phyloP scores from a whole-genome alignment of 23 tunicate genomes.

The Phallusia fumigata region DNA sequence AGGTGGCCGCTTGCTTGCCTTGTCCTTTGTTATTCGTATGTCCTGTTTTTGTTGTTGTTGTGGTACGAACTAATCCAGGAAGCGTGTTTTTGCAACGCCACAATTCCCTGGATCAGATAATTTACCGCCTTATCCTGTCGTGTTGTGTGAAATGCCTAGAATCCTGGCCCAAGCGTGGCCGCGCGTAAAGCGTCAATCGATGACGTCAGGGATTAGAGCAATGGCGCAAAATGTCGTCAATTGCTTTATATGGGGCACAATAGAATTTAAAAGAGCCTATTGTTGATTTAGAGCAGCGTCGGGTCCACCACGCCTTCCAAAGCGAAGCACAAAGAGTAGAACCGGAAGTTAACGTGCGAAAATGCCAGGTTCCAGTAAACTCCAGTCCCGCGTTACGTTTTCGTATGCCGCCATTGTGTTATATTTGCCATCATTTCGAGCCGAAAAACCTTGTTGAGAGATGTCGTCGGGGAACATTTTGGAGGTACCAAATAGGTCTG shows the following conservation, averaged over 20 bases:
- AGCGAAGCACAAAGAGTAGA: not conserved
- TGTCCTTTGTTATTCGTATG: too few species aligned
- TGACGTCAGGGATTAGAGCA: not conserved
- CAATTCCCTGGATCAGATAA: not conserved
- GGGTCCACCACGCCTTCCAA: not conserved
- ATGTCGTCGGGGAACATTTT: too few species aligned
- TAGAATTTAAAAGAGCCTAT: not conserved
- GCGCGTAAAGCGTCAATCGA: not conserved
- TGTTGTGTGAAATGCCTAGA: not conserved
- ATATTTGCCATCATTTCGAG: not conserved
- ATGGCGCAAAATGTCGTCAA: slow-evolving; percentile 6
- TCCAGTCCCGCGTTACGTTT: not conserved
- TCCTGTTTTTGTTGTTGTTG: not conserved
- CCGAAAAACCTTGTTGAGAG: too few species aligned
- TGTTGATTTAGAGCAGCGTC: not conserved
- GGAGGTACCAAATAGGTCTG: too few species aligned
- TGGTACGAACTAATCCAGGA: not conserved
- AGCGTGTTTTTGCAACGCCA: not conserved
- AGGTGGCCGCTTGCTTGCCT: too few species aligned
- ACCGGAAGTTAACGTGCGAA: not conserved
- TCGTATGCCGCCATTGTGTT: not conserved
- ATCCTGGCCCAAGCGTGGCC: not conserved
- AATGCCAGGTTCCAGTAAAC: not conserved
- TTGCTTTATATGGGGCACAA: not conserved
- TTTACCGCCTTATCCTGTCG: not conserved